Percentiles rank a stretch among this genome's conserved stretches.
phyloP scores from a whole-genome alignment of 92 coral and sea anemone genomes.

The Galaxea fascicularis region DNA sequence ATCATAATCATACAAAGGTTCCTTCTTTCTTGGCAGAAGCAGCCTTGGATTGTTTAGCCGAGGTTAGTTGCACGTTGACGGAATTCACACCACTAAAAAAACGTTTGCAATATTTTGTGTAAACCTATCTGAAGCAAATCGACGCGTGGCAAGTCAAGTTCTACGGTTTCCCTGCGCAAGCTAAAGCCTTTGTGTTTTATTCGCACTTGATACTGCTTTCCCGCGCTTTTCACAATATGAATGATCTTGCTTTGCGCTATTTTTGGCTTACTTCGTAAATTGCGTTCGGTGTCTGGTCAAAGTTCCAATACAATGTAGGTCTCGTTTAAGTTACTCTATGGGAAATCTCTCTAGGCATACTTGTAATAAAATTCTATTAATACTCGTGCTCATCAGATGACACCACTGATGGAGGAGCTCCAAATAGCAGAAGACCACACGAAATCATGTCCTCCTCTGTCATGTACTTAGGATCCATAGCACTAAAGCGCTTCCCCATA shows the following conservation, averaged over 20 bases:
- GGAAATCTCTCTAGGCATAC: no score
- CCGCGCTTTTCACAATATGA: background rate
- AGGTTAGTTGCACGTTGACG: no score
- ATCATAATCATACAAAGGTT: no score
- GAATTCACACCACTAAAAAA: no score
- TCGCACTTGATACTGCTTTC: no score
- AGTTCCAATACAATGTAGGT: background rate
- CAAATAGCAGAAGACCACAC: conserved; percentile 68
- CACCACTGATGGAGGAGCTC: conserved; percentile 42
- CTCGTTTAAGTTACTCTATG: background rate
- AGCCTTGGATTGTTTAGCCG: no score
- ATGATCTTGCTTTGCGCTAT: background rate
- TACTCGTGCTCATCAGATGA: conserved; percentile 41
- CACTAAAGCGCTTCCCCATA: conserved; percentile 93
- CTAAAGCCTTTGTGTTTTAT: no score
- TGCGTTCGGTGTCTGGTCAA: background rate
- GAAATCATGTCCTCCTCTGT: conserved; percentile 93
- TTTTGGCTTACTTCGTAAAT: background rate
- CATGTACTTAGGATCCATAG: conserved; percentile 88
- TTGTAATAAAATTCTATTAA: background rate
- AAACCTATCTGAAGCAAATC: no score
- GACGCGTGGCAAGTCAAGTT: no score
- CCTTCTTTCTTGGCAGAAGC: no score
- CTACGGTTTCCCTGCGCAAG: no score
- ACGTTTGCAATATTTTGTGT: no score